Conservation (phyloP, 2,797 vertebrate genomes). For the Peromyscus nudipes region DNA sequence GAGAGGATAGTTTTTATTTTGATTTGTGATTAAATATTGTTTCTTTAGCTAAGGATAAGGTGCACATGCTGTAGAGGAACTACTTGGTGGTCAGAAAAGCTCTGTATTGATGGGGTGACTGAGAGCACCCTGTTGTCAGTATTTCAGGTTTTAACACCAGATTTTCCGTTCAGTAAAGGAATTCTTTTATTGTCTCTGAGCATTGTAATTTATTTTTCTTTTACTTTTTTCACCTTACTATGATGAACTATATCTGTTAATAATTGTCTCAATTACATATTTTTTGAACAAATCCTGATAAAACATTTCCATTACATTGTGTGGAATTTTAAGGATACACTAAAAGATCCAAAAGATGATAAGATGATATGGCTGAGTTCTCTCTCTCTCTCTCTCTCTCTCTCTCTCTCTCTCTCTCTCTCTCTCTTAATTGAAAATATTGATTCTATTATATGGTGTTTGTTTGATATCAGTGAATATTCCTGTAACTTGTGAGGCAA, state of each 20-base stretch:
- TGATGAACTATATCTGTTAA: neutral
- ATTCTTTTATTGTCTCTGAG: neutral
- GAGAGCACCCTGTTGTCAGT: neutral
- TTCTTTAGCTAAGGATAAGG: neutral
- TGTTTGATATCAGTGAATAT: neutral
- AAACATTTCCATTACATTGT: neutral
- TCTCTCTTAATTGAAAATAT: too few relatives aligned
- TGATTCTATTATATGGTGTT: neutral
- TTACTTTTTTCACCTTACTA: neutral
- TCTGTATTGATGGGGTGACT: accelerated
- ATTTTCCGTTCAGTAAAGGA: neutral
- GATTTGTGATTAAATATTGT: neutral
- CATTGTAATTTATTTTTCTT: neutral
- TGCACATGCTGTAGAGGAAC: neutral
- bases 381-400: too few relatives aligned
- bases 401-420: too few relatives aligned
- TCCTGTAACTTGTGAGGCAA: neutral
- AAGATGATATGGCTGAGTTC: accelerated
- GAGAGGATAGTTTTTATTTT: neutral
- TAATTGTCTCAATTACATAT: neutral
- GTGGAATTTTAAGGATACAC: neutral
- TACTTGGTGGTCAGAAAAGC: neutral
- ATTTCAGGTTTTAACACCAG: neutral
- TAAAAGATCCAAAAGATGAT: accelerated
- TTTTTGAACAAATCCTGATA: neutral